Evolutionary conservation across 2,888 invertebrate species (phyloP).

Genomic region (Drosophila anceps): DNA sequence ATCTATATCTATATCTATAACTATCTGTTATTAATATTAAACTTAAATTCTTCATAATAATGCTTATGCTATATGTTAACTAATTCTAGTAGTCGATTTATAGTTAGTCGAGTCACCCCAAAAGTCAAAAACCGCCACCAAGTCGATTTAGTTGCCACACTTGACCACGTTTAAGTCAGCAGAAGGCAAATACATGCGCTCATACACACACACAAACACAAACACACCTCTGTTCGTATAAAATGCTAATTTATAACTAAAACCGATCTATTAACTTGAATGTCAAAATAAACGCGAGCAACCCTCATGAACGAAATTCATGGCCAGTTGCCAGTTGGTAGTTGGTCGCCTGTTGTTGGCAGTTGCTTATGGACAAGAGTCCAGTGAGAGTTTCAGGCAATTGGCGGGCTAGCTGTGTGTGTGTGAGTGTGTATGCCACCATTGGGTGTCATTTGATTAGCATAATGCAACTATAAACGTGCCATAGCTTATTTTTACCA

Average conservation of each 20-base stretch:
- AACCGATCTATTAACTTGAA: conserved; percentile 82
- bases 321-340: conserved; percentile 45
- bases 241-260: conserved; percentile 79
- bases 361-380: conserved; percentile 32
- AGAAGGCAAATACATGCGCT: conserved; percentile 38
- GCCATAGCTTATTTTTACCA: conserved; percentile 77
- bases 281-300: conserved; percentile 76
- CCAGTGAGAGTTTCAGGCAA: conserved; percentile 45
- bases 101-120: conserved; percentile 45
- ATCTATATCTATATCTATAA: conserved; percentile 6
- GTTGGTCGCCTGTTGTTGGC: conserved; percentile 6
- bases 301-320: conserved; percentile 53
- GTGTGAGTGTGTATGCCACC: conserved; percentile 63
- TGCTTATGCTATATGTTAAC: conserved; percentile 27
- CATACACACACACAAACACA: conserved; percentile 17
- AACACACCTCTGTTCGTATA: conserved; percentile 49
- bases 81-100: conserved; percentile 44
- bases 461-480: conserved; percentile 81
- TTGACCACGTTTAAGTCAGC: conserved; percentile 50
- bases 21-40: neutral
- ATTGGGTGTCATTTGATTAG: conserved; percentile 82
- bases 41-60: neutral
- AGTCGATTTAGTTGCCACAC: conserved; percentile 47
- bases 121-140: conserved; percentile 47
- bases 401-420: conserved; percentile 31